phyloP scores from a whole-genome alignment of 2,113 vertebrate species.

The Pandion haliaetus region DNA sequence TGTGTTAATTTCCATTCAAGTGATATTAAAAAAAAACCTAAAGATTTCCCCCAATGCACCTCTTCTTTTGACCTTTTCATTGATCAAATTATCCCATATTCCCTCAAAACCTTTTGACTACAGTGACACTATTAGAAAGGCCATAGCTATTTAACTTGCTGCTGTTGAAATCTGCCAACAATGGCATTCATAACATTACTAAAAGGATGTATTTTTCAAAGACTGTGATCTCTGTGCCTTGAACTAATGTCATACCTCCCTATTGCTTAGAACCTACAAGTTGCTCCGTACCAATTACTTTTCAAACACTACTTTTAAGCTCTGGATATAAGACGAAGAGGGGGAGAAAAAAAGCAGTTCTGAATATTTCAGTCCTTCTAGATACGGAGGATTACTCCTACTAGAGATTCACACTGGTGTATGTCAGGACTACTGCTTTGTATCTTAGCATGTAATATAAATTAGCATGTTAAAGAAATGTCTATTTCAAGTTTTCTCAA shows the following conservation, averaged over 20 bases:
- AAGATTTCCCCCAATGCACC: background rate
- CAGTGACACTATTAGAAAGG: slow-evolving; percentile 45
- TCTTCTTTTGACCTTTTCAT: slow-evolving; percentile 34
- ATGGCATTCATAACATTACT: background rate
- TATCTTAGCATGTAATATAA: background rate
- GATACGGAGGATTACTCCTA: background rate
- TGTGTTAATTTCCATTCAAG: slow-evolving; percentile 49
- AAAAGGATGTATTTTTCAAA: slow-evolving; percentile 17
- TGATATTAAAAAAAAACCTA: background rate
- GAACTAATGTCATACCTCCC: background rate
- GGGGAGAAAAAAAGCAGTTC: background rate
- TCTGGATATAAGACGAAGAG: background rate
- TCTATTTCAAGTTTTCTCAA: background rate
- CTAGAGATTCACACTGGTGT: background rate
- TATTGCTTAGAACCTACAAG: background rate
- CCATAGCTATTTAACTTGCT: slow-evolving; percentile 17
- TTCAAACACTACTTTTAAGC: background rate
- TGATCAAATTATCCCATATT: slow-evolving; percentile 51
- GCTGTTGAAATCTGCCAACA: background rate
- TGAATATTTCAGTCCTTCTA: background rate
- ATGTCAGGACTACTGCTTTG: background rate
- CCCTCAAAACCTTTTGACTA: slow-evolving; percentile 41
- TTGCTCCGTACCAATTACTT: background rate
- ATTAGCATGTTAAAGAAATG: background rate
- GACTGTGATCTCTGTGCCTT: background rate